Evolutionary conservation across 2,888 invertebrate species (phyloP).

Genomic region (Sarcophaga caerulescens): DNA sequence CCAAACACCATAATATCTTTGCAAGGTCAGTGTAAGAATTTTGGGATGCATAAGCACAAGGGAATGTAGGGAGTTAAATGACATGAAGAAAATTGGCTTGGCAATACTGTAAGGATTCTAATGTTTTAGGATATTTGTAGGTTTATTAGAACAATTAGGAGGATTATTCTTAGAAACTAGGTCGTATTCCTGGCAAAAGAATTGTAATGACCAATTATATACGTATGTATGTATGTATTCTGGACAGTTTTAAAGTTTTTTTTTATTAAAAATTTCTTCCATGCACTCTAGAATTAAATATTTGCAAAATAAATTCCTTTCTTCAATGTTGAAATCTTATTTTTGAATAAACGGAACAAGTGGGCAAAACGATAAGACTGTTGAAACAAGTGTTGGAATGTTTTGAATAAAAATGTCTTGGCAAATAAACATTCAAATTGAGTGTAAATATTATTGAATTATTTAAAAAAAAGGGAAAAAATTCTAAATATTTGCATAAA

Average conservation of each 20-base stretch:
- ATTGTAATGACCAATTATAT: too few relatives aligned
- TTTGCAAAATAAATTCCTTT: constrained; percentile 16
- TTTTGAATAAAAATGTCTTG: background rate
- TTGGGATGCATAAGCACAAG: constrained; percentile 10
- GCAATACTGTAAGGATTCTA: too few relatives aligned
- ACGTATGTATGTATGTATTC: too few relatives aligned
- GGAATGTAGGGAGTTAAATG: background rate
- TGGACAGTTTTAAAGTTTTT: too few relatives aligned
- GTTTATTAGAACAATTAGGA: too few relatives aligned
- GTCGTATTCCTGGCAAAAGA: background rate
- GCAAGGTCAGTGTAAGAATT: constrained; percentile 63
- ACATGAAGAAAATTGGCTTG: too few relatives aligned
- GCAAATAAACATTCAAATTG: constrained; percentile 17
- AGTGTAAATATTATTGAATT: constrained; percentile 4
- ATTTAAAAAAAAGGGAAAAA: constrained; percentile 9
- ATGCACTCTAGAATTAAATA: background rate
- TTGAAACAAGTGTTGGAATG: constrained; percentile 11
- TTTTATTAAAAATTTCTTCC: too few relatives aligned
- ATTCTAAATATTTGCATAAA: background rate
- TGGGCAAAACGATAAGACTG: background rate
- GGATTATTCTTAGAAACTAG: too few relatives aligned
- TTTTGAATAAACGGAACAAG: background rate
- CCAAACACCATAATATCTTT: constrained; percentile 59
- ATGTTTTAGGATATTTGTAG: too few relatives aligned
- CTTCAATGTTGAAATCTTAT: background rate